Evolutionary conservation across 2,113 vertebrate genomes (phyloP).

Genomic region (Ailurus styani): DNA sequence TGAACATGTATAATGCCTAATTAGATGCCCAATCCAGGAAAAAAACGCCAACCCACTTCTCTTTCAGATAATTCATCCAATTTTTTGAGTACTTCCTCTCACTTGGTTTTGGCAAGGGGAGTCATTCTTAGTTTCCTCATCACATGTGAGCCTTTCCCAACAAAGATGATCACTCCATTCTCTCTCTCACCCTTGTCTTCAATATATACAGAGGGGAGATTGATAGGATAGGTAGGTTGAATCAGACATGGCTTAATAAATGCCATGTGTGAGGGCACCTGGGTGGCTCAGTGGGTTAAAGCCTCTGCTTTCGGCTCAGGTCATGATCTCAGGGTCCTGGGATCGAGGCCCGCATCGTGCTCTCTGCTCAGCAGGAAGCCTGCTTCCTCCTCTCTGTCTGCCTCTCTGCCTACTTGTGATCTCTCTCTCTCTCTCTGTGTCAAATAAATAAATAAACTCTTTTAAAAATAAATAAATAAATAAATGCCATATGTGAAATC

Average conservation of each 20-base stretch:
- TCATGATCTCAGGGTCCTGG: no score
- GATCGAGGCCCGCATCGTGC: no score
- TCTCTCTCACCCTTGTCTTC: not conserved
- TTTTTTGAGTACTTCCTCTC: not conserved
- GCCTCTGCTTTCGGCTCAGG: no score
- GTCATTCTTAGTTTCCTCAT: not conserved
- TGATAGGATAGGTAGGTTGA: not conserved
- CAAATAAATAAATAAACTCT: no score
- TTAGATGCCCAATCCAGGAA: not conserved
- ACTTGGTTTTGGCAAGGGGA: not conserved
- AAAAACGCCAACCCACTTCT: not conserved
- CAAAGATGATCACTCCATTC: not conserved
- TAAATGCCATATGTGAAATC: not conserved
- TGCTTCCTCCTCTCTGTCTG: no score
- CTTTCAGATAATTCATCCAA: not conserved
- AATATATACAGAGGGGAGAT: not conserved
- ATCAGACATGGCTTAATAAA: not conserved
- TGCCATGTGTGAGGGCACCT: not conserved
- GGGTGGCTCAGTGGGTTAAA: no score
- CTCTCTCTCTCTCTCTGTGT: no score
- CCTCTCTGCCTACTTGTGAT: no score
- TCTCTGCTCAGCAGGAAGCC: no score
- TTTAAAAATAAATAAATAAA: no score
- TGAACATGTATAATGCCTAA: not conserved
- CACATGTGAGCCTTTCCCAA: not conserved